These are phyloP conservation scores for Drosophila fulvimacula DNA, from an alignment of 2,888 invertebrate genomes.

Conservation along the genomic window DNA sequence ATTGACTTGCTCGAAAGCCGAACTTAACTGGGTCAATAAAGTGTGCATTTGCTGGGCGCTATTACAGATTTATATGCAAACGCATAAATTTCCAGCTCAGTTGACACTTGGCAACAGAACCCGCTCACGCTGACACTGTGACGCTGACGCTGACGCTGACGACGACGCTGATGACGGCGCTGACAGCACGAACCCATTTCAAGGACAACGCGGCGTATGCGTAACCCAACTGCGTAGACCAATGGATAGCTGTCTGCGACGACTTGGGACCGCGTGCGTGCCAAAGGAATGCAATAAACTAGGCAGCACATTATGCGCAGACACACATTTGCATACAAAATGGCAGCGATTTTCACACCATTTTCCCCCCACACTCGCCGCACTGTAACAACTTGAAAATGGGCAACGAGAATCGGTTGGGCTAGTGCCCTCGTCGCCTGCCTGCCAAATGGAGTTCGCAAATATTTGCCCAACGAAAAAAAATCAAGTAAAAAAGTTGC, in stretches of 20 bases:
- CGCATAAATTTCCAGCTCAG: slow-evolving; percentile 57
- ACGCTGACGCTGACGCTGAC: background rate
- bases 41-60: slow-evolving; percentile 22
- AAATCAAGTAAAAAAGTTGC: no score
- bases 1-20: slow-evolving; percentile 28
- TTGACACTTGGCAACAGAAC: slow-evolving; percentile 51
- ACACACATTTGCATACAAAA: slow-evolving; percentile 61
- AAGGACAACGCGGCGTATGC: slow-evolving; percentile 56
- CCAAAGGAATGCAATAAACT: slow-evolving; percentile 66
- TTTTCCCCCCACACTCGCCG: background rate
- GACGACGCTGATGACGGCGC: slow-evolving; percentile 6
- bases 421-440: slow-evolving; percentile 8
- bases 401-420: slow-evolving; percentile 4
- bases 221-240: slow-evolving; percentile 19
- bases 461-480: slow-evolving; percentile 40
- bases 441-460: slow-evolving; percentile 39
- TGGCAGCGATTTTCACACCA: slow-evolving; percentile 27
- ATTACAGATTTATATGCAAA: slow-evolving; percentile 53
- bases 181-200: slow-evolving; percentile 49
- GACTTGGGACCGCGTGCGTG: slow-evolving; percentile 45
- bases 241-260: slow-evolving; percentile 6
- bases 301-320: slow-evolving; percentile 60
- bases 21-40: slow-evolving; percentile 37
- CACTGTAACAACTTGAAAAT: slow-evolving; percentile 12
- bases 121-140: slow-evolving; percentile 4